These are phyloP conservation scores for Puma concolor DNA, from an alignment of 2,113 vertebrate genomes.

Conservation along the genomic window DNA sequence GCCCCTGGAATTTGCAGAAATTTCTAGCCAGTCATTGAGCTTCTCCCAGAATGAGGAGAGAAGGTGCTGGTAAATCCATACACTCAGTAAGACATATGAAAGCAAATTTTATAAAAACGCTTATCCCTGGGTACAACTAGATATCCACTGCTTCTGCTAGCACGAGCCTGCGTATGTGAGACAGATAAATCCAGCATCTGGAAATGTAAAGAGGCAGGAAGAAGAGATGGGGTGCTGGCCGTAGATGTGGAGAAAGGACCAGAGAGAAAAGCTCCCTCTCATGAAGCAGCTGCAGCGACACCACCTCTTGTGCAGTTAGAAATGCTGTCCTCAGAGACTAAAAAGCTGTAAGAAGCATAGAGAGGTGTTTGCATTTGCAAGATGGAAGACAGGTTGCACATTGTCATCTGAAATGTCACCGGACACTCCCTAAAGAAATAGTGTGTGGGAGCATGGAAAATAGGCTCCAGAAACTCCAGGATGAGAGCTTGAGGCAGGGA, in stretches of 20 bases:
- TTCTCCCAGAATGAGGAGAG: neutral
- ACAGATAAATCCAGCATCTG: neutral
- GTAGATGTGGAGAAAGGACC: neutral
- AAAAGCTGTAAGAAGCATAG: neutral
- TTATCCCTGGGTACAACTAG: neutral
- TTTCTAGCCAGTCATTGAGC: neutral
- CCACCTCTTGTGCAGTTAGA: neutral
- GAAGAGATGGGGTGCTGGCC: neutral
- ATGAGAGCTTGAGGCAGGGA: neutral
- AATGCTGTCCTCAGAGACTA: neutral
- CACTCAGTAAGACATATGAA: neutral
- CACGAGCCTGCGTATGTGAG: neutral
- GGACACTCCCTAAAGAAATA: neutral
- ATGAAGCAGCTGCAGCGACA: neutral
- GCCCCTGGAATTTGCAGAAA: neutral
- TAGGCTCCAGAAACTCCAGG: neutral
- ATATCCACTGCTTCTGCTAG: neutral
- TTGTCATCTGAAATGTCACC: neutral
- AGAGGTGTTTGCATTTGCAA: neutral
- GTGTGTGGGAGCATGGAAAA: too few species aligned
- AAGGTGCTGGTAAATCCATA: neutral
- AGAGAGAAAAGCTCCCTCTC: neutral
- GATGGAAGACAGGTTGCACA: neutral
- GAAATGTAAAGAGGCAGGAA: neutral
- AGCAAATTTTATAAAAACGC: neutral